phyloP scores from a whole-genome alignment of 2,113 vertebrate genomes.

The Halcyon senegalensis region DNA sequence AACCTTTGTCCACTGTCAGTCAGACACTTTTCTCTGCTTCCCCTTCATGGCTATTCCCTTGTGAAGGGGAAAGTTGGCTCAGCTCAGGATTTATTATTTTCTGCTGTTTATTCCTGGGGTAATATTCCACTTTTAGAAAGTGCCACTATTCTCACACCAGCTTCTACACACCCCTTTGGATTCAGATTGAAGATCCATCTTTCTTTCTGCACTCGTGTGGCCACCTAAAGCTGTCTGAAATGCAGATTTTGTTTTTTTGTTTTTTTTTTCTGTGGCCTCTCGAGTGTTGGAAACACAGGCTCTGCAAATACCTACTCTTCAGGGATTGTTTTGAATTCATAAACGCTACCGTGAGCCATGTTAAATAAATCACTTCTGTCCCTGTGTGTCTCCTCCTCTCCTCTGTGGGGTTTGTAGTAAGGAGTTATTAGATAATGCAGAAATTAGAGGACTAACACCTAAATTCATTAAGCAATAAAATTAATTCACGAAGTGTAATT shows the following conservation, averaged over 20 bases:
- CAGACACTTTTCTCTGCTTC: background rate
- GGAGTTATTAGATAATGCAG: conserved; percentile 23
- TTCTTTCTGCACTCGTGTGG: background rate
- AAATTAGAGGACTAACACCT: conserved; percentile 57
- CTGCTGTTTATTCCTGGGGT: background rate
- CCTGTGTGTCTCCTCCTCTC: background rate
- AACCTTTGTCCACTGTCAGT: background rate
- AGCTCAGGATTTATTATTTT: background rate
- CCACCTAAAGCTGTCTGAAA: conserved; percentile 10
- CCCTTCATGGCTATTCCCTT: background rate
- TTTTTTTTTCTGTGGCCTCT: background rate
- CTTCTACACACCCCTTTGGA: background rate
- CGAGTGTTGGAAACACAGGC: background rate
- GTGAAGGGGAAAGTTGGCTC: background rate
- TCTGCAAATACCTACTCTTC: background rate
- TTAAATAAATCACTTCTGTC: conserved; percentile 10
- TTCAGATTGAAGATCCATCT: background rate
- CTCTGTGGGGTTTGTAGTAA: background rate
- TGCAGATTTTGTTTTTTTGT: background rate
- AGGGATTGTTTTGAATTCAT: background rate
- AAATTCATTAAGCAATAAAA: conserved; percentile 67
- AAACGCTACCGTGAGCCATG: background rate
- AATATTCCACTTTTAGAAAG: background rate
- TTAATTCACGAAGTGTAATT: conserved; percentile 17
- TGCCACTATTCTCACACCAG: background rate